Evolutionary conservation across 1,140 invertebrate genomes (phyloP), one percentile per base, ranked within the genome.

Genomic region (Caenorhabditis brenneri): DNA sequence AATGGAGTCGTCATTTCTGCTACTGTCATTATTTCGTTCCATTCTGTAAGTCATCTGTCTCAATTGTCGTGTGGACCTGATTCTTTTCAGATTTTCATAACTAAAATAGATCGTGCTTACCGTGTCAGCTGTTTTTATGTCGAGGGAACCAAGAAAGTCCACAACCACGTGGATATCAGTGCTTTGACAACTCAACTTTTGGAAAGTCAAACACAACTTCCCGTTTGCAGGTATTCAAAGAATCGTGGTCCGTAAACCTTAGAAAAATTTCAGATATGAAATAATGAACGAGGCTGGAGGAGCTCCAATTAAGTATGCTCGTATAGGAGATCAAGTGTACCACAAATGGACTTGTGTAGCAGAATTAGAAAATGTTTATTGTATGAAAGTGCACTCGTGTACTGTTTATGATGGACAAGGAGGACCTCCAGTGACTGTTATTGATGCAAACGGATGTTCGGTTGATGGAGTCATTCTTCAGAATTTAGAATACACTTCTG

Each of bases 391-490:
- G 6, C 88, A 89, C 46, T 83, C 85, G 3, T 87, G 89, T 55
- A 88, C 87, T 46, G 89, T 90, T 19, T 87, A 88, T 81, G 89
- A 90, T 85, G 89, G 90, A 15, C 88, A 91, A 60, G 89, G 89
- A 16, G 89, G 89, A 2, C 84, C 88, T 10, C 83, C 85, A n/a
- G 88, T 91, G 27, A 80, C 84, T 79, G 88, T 90, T n/a, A 79
- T 90, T 24, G 90, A 91, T 69, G 79, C 80, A 58, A 87, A 88
- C 74, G 89, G 89, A 69, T 89, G 88, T 55, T 86, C 89, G 22
- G 80, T 88, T 9, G 88, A 89, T 69, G 58, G 80, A 42, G 88
- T 87, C 36, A 87, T 89, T 29, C 85, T 89, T 16, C 78, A 86
- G 69, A 85, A 88, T 46, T 79, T 88, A 19, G 88, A 90, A 22